Evolutionary conservation across 2,888 invertebrate genomes (phyloP), one percentile per base, ranked within the genome.

Genomic region (Pyrgus malvae): DNA sequence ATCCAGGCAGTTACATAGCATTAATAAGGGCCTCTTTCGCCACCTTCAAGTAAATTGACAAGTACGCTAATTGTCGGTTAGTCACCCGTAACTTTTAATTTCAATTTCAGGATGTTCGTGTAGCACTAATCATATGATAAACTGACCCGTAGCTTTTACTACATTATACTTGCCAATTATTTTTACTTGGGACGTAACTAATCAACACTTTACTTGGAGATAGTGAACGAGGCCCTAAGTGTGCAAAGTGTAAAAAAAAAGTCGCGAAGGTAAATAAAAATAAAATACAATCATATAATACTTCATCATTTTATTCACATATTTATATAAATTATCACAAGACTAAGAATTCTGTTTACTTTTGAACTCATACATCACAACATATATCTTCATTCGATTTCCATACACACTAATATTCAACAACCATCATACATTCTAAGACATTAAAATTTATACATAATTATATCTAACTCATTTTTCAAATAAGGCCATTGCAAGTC

Each of bases 261-360:
- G 2, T 7, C 27, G 21, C 21, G 7, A 23, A 41, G 41, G 42
- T n/a, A 16, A 49, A 49, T 55, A 48, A 59, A 58, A 67, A 72
- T 74, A 63, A 67, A 70, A 75, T 70, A 61, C 61, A 68, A 60
- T 65, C 59, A 64, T 63, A 83, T 64, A 85, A 88, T 90, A 87
- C 82, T 88, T 83, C 80, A 81, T 87, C 78, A 80, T 88, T 51
- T 90, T 89, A 89, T 88, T 90, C 80, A 83, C 83, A 83, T 87
- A 82, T 81, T 80, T 78, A 86, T 87, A 87, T 86, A 87, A 85
- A 85, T 87, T 90, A 90, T 90, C 90, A 90, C 89, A 90, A 89
- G 88, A 89, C 88, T 83, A 87, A 83, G 71, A 76, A 81, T 84
- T 79, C 77, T 78, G 73, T 72, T 79, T 79, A 72, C 71, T 80